phyloP scores from a whole-genome alignment of 2,113 vertebrate species.

The Pelecanus crispus region DNA sequence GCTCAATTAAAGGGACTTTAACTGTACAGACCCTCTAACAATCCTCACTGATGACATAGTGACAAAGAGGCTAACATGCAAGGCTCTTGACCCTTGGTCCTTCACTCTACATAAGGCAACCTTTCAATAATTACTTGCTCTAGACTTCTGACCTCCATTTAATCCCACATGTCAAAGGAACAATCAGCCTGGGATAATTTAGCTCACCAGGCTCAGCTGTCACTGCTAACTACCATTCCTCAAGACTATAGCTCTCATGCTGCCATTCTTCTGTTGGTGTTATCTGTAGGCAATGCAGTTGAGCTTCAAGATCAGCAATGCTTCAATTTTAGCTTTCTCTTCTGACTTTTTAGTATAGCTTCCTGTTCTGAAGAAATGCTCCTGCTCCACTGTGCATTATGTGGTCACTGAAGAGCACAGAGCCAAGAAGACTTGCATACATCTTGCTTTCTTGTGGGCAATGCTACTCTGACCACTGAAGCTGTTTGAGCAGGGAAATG shows the following conservation, averaged over 20 bases:
- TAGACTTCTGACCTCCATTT: not conserved
- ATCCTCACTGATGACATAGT: not conserved
- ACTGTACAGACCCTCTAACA: not conserved
- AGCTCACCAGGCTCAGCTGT: not conserved
- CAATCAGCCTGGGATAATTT: not conserved
- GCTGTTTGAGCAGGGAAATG: not conserved
- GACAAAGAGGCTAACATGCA: not conserved
- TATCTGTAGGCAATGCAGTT: not conserved
- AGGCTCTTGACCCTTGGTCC: not conserved
- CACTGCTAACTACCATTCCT: not conserved
- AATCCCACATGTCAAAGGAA: not conserved
- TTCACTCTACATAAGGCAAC: not conserved
- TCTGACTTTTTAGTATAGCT: not conserved
- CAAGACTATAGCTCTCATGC: not conserved
- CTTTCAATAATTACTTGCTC: not conserved
- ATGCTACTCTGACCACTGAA: not conserved
- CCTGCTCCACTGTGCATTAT: not conserved
- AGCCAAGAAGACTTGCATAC: not conserved
- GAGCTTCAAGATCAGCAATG: not conserved
- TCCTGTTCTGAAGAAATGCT: accelerated
- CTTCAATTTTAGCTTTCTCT: not conserved
- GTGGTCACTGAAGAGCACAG: not conserved
- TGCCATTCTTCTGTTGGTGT: not conserved
- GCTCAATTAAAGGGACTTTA: not conserved
- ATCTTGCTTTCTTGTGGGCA: not conserved